A percentile compares a stretch with the other conserved stretches of the same genome.
phyloP scores from a whole-genome alignment of 2,888 invertebrate genomes.

The Podabrus alpinus region DNA sequence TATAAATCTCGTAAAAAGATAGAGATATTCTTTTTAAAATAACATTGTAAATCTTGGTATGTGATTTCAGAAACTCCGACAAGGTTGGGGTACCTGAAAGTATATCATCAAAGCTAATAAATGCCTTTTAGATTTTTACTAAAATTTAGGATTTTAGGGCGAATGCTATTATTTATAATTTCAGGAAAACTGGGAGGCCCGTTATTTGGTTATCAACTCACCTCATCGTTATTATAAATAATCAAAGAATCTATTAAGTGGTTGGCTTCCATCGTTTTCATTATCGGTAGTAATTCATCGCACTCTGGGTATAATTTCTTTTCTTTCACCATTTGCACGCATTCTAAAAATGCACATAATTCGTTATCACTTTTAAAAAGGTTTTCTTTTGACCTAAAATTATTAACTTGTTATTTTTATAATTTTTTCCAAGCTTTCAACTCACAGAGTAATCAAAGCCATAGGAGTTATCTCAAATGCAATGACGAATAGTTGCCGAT shows the following conservation, averaged over 20 bases:
- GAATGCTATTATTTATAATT: too few relatives aligned
- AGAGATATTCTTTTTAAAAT: too few relatives aligned
- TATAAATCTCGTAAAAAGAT: too few relatives aligned
- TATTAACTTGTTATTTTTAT: neutral
- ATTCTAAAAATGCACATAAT: slow-evolving; percentile 56
- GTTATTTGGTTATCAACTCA: neutral
- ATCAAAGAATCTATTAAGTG: neutral
- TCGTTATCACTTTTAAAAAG: slow-evolving; percentile 40
- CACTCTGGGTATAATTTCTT: neutral
- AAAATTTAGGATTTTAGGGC: too few relatives aligned
- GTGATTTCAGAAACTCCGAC: too few relatives aligned
- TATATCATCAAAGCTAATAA: too few relatives aligned
- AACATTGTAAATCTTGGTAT: too few relatives aligned
- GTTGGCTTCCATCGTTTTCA: neutral
- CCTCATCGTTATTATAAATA: neutral
- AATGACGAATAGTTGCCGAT: slow-evolving; percentile 49
- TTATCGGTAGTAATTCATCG: neutral
- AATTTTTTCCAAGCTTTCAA: neutral
- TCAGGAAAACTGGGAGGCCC: neutral
- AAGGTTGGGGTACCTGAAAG: too few relatives aligned
- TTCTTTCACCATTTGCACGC: slow-evolving; percentile 43
- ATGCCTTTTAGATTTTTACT: too few relatives aligned
- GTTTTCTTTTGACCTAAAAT: slow-evolving; percentile 28
- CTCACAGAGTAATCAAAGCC: slow-evolving; percentile 46
- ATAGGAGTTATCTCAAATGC: slow-evolving; percentile 50